Evolutionary conservation across 2,888 invertebrate genomes (phyloP).

Genomic region (Trachelus iudaicus): DNA sequence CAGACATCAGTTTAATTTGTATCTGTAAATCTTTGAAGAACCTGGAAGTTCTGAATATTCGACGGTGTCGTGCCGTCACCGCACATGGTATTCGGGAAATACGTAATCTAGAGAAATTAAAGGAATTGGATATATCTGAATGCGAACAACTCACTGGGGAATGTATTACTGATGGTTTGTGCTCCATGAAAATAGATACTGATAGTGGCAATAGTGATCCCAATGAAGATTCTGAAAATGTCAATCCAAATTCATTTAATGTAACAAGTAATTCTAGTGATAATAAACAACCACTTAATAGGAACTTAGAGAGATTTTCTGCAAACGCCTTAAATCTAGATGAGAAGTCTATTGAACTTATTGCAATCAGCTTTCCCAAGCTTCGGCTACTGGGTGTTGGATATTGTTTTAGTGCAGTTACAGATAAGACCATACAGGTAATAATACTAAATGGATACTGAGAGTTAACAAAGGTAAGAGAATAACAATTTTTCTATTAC

Average conservation of each 20-base stretch:
- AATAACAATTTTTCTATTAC: slow-evolving; percentile 43
- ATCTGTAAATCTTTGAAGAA: slow-evolving; percentile 72
- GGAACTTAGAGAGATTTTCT: slow-evolving; percentile 68
- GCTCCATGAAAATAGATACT: slow-evolving; percentile 37
- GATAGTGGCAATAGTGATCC: not conserved
- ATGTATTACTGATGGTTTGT: slow-evolving; percentile 73
- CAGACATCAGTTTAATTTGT: slow-evolving; percentile 72
- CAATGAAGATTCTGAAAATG: slow-evolving; percentile 24
- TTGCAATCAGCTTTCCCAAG: slow-evolving; percentile 71
- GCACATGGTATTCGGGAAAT: slow-evolving; percentile 72
- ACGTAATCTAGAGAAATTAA: slow-evolving; percentile 69
- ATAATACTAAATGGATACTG: not conserved
- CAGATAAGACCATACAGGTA: slow-evolving; percentile 71
- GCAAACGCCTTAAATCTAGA: slow-evolving; percentile 73
- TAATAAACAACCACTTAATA: slow-evolving; percentile 57
- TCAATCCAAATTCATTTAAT: slow-evolving; percentile 20
- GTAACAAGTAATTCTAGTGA: not conserved
- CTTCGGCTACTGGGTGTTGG: slow-evolving; percentile 74
- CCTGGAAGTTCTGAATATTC: slow-evolving; percentile 72
- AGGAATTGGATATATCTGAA: slow-evolving; percentile 74
- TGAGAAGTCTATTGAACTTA: slow-evolving; percentile 71
- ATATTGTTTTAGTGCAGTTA: slow-evolving; percentile 78
- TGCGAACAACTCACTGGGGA: slow-evolving; percentile 74
- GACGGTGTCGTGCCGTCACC: slow-evolving; percentile 74
- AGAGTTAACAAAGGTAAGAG: not conserved